Conservation (phyloP, 2,113 vertebrate species). For the Pongo abelii region DNA sequence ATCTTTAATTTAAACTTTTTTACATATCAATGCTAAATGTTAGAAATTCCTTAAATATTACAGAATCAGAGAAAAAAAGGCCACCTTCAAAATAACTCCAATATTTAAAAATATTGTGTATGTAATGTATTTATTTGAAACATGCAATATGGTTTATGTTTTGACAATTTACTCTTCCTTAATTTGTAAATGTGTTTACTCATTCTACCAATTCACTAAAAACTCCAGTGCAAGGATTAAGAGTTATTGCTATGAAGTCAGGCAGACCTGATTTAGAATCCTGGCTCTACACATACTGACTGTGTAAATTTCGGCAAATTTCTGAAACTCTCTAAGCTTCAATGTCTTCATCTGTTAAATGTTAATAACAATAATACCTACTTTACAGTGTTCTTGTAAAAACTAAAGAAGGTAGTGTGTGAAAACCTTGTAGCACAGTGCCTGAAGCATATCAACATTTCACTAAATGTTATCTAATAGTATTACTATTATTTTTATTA, state of each 20-base stretch:
- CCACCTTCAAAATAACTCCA: neutral
- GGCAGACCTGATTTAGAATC: neutral
- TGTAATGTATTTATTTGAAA: conserved; percentile 13
- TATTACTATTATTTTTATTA: neutral
- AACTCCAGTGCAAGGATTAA: neutral
- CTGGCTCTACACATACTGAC: neutral
- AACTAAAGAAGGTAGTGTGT: neutral
- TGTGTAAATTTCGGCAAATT: conserved; percentile 15
- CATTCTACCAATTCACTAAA: neutral
- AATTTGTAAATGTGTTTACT: conserved; percentile 8
- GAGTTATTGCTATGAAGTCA: neutral
- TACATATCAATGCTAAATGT: neutral
- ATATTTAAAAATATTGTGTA: neutral
- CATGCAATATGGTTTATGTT: neutral
- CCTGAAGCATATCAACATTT: neutral
- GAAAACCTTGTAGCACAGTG: neutral
- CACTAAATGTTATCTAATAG: neutral
- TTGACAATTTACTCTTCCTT: conserved; percentile 16
- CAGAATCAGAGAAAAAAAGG: neutral
- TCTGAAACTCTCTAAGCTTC: conserved; percentile 34
- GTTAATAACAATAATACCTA: neutral
- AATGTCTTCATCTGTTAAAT: neutral
- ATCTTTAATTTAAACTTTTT: conserved; percentile 31
- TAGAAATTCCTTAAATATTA: neutral
- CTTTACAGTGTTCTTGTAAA: neutral